These are phyloP conservation scores for Tholera decimalis DNA, from an alignment of 2,888 invertebrate species.

Conservation along the genomic window DNA sequence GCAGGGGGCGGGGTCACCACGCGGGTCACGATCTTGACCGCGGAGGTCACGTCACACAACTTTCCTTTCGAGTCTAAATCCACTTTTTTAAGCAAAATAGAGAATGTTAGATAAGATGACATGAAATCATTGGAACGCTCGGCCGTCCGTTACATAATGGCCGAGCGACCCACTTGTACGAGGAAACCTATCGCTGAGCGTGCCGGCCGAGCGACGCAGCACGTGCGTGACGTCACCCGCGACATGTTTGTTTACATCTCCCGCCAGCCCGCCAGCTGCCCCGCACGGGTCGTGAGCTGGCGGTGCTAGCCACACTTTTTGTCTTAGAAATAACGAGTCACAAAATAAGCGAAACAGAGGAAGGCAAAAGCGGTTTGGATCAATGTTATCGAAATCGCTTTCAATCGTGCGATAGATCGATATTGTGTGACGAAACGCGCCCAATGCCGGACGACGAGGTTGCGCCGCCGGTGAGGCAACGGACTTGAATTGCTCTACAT, in stretches of 20 bases:
- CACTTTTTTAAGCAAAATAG: slow-evolving; percentile 14
- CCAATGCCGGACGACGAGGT: slow-evolving; percentile 76
- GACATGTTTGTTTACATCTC: slow-evolving; percentile 51
- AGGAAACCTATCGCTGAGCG: slow-evolving; percentile 30
- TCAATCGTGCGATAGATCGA: slow-evolving; percentile 68
- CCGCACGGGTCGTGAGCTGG: not conserved
- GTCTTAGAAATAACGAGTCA: not conserved
- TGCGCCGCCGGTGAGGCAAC: slow-evolving; percentile 73
- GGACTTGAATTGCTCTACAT: slow-evolving; percentile 56
- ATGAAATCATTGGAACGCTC: slow-evolving; percentile 35
- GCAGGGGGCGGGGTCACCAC: not conserved
- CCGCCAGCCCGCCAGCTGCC: too few species aligned
- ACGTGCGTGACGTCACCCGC: slow-evolving; percentile 28
- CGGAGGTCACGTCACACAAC: not conserved
- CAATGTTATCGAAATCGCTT: slow-evolving; percentile 80
- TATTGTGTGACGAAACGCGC: slow-evolving; percentile 75
- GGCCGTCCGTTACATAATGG: slow-evolving; percentile 51
- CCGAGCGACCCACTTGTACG: slow-evolving; percentile 50
- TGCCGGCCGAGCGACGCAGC: slow-evolving; percentile 4
- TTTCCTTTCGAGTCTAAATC: slow-evolving; percentile 20
- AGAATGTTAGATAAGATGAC: slow-evolving; percentile 45
- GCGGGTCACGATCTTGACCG: slow-evolving; percentile 49
- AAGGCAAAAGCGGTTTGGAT: slow-evolving; percentile 41
- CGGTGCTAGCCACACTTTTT: not conserved
- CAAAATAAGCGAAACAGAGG: slow-evolving; percentile 23